Conservation (phyloP, 2,888 invertebrate genomes). For the Monochamus alternatus region DNA sequence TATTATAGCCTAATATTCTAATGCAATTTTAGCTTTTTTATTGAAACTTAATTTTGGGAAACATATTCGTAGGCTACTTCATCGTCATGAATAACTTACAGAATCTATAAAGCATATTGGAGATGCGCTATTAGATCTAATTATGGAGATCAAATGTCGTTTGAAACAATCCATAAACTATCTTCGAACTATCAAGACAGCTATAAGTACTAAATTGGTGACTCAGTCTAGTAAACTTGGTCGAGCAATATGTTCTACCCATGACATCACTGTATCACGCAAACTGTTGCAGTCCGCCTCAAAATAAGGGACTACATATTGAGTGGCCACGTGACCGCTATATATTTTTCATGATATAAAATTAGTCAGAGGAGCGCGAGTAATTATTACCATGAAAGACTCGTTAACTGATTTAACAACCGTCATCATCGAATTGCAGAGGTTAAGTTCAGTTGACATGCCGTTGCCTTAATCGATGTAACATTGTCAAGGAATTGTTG, state of each 20-base stretch:
- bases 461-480: conserved; percentile 28
- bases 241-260: conserved; percentile 33
- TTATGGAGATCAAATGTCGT: conserved; percentile 19
- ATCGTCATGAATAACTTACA: neutral
- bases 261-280: conserved; percentile 42
- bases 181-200: conserved; percentile 32
- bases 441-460: conserved; percentile 34
- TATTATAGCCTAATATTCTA: too few relatives aligned
- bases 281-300: conserved; percentile 18
- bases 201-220: conserved; percentile 36
- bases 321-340: conserved; percentile 21
- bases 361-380: conserved; percentile 24
- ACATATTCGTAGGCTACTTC: too few relatives aligned
- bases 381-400: conserved; percentile 24
- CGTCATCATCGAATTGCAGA: conserved; percentile 29
- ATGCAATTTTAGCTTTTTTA: too few relatives aligned
- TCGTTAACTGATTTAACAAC: conserved; percentile 21
- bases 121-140: neutral
- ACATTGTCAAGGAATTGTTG: conserved; percentile 15
- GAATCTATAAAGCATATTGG: neutral
- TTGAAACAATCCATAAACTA: conserved; percentile 28
- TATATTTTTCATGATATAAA: conserved; percentile 31
- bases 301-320: conserved; percentile 24
- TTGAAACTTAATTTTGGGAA: too few relatives aligned
- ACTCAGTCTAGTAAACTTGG: conserved; percentile 35